Conservation (phyloP, 2,888 invertebrate genomes). For the Melanostoma mellinum region DNA sequence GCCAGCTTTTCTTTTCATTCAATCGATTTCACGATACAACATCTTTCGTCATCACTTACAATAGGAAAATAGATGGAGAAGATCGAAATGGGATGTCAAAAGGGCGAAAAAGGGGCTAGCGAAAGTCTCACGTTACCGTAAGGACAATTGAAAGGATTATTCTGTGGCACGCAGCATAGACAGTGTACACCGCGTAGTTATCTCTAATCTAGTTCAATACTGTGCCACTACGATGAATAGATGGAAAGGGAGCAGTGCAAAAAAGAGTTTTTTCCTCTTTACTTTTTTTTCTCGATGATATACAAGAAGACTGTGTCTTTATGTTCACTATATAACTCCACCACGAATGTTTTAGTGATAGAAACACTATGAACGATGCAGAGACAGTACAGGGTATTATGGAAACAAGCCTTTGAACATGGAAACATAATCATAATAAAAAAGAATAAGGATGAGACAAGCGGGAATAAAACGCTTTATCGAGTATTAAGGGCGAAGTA, state of each 20-base stretch:
- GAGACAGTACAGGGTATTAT: neutral
- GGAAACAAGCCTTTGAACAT: conserved; percentile 62
- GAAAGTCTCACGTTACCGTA: conserved; percentile 37
- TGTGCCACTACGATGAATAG: conserved; percentile 17
- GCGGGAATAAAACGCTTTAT: conserved; percentile 61
- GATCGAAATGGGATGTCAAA: conserved; percentile 38
- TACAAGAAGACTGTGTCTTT: conserved; percentile 25
- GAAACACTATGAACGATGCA: conserved; percentile 11
- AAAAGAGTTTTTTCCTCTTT: conserved; percentile 34
- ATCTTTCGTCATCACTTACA: conserved; percentile 48
- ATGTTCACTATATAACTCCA: conserved; percentile 34
- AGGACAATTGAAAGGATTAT: conserved; percentile 50
- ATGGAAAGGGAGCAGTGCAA: neutral
- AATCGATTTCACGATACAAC: conserved; percentile 65
- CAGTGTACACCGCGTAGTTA: conserved; percentile 39
- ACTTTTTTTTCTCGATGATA: conserved; percentile 6
- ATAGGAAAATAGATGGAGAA: conserved; percentile 24
- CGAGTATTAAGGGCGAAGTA: conserved; percentile 53
- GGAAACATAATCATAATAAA: conserved; percentile 62
- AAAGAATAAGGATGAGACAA: conserved; percentile 29
- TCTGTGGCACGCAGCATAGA: conserved; percentile 30
- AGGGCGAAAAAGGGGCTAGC: conserved; percentile 34
- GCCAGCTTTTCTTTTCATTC: conserved; percentile 68
- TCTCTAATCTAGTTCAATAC: conserved; percentile 64
- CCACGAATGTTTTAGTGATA: conserved; percentile 62